phyloP scores from a whole-genome alignment of 2,888 invertebrate genomes.

The Melinaea marsaeus region DNA sequence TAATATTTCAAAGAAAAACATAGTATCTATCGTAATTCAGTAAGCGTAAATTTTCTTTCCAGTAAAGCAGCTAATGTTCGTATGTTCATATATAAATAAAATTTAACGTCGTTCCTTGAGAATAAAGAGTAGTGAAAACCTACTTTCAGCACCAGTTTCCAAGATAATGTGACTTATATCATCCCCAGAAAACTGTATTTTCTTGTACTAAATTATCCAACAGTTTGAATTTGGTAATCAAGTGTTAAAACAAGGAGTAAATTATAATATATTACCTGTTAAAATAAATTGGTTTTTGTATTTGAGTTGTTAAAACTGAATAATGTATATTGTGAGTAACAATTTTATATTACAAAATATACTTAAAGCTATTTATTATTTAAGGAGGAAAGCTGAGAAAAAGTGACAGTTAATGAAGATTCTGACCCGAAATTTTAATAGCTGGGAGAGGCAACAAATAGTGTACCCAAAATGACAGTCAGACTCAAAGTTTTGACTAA shows the following conservation, averaged over 20 bases:
- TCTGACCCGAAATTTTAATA: neutral
- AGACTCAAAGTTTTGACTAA: no score
- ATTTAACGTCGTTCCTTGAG: constrained; percentile 21
- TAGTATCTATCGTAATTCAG: no score
- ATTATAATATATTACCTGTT: neutral
- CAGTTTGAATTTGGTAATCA: neutral
- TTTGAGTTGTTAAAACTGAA: no score
- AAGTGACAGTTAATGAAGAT: neutral
- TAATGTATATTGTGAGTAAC: neutral
- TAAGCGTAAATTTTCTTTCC: neutral
- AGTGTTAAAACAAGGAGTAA: neutral
- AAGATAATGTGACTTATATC: constrained; percentile 21
- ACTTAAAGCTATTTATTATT: neutral
- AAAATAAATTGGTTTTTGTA: no score
- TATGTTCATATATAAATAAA: constrained; percentile 1
- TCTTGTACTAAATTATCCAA: neutral
- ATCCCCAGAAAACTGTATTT: neutral
- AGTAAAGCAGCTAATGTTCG: neutral
- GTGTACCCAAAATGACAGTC: neutral
- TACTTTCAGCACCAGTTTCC: constrained; percentile 15
- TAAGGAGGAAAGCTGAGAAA: neutral
- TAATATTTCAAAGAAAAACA: no score
- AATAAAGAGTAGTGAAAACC: constrained; percentile 17
- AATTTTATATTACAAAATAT: neutral
- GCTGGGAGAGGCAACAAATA: neutral